phyloP scores from a whole-genome alignment of 2,888 invertebrate genomes.

The Tinea pellionella region DNA sequence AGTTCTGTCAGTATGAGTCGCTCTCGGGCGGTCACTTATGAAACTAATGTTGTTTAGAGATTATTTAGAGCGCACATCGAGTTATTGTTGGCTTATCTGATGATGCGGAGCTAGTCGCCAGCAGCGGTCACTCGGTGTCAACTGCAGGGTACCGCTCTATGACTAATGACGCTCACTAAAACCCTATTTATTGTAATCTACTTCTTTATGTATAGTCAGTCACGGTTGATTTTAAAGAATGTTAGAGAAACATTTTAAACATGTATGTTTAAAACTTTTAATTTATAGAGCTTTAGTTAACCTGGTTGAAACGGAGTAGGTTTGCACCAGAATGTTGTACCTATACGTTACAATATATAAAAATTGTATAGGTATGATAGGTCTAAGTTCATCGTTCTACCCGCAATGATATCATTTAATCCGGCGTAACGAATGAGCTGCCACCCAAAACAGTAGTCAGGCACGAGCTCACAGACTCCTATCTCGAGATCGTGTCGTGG shows the following conservation, averaged over 20 bases:
- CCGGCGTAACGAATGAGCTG: conserved; percentile 12
- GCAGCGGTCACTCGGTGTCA: conserved; percentile 17
- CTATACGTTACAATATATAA: too few species aligned
- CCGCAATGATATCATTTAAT: conserved; percentile 11
- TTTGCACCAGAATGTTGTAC: too few species aligned
- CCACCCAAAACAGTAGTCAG: conserved; percentile 40
- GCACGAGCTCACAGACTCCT: conserved; percentile 46
- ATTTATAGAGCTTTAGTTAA: too few species aligned
- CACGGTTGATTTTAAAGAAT: not conserved
- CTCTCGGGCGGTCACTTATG: conserved; percentile 36
- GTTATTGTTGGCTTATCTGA: conserved; percentile 62
- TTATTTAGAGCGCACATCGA: conserved; percentile 61
- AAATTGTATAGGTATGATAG: not conserved
- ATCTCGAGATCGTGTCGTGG: conserved; percentile 41
- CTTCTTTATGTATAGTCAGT: not conserved
- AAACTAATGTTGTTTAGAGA: conserved; percentile 54
- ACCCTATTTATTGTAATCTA: conserved; percentile 27
- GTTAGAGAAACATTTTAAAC: not conserved
- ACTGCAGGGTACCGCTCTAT: not conserved
- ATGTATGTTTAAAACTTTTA: not conserved
- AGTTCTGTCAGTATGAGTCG: conserved; percentile 40
- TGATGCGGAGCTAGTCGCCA: conserved; percentile 34
- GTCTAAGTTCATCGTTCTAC: not conserved
- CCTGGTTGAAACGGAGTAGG: too few species aligned
- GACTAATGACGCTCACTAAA: conserved; percentile 16